A percentile compares a stretch with the other conserved stretches of the same genome.
Conservation (phyloP, 2,888 invertebrate genomes). For the Esperia sulphurella region DNA sequence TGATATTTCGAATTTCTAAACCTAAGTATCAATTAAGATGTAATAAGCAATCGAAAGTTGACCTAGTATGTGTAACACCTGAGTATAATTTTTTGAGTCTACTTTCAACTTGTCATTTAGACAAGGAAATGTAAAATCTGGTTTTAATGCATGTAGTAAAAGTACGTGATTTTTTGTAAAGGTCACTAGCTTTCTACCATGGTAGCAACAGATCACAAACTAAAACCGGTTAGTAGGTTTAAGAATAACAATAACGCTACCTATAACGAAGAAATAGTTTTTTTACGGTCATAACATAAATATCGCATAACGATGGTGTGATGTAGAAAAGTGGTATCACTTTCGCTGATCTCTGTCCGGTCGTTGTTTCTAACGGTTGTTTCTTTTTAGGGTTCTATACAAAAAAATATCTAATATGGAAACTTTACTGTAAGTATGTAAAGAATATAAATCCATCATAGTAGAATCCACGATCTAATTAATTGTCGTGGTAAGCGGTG, state of each 20-base stretch:
- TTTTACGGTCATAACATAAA: neutral
- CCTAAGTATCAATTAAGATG: no score
- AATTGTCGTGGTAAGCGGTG: no score
- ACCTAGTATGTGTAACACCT: no score
- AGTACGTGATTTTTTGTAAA: neutral
- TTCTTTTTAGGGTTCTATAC: neutral
- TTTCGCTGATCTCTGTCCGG: conserved; percentile 7
- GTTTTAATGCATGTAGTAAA: neutral
- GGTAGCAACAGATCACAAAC: neutral
- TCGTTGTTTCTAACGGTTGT: conserved; percentile 1
- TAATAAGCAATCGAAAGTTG: no score
- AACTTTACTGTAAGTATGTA: no score
- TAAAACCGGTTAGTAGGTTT: neutral
- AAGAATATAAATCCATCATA: no score
- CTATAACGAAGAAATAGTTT: neutral
- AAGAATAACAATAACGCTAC: neutral
- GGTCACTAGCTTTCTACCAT: neutral
- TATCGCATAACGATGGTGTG: neutral
- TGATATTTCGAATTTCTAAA: no score
- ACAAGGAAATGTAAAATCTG: no score
- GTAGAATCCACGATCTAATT: no score
- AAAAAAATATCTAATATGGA: neutral
- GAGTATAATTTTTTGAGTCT: no score
- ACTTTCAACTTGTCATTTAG: no score
- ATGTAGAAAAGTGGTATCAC: conserved; percentile 5